A percentile compares a stretch with the other conserved stretches of the same genome.
phyloP scores from a whole-genome alignment of 2,113 vertebrate species.

The Rana temporaria region DNA sequence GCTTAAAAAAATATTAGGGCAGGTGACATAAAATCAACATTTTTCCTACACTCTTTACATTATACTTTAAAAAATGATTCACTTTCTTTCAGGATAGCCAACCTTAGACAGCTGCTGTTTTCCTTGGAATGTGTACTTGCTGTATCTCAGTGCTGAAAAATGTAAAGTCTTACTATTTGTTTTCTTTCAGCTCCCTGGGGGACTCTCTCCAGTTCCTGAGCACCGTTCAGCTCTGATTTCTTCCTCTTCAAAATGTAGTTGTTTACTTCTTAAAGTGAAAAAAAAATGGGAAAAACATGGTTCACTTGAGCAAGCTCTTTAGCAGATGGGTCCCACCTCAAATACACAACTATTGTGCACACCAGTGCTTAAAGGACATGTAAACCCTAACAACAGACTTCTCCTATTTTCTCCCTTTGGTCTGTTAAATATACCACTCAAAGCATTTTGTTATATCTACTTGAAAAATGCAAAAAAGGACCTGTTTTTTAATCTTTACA shows the following conservation, averaged over 20 bases:
- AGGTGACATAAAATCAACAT: constrained; percentile 10
- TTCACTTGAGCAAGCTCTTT: too few species aligned
- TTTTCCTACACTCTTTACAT: constrained; percentile 12
- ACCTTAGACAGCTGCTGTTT: constrained; percentile 18
- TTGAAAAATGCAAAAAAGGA: too few species aligned
- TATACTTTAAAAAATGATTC: not conserved
- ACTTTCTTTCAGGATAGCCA: not conserved
- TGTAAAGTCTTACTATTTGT: constrained; percentile 23
- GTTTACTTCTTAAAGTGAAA: not conserved
- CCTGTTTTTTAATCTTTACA: too few species aligned
- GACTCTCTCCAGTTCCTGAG: constrained; percentile 25
- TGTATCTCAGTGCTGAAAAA: constrained; percentile 26
- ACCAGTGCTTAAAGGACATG: too few species aligned
- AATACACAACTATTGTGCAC: too few species aligned
- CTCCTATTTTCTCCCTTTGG: too few species aligned
- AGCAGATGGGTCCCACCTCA: too few species aligned
- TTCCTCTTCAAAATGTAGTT: not conserved
- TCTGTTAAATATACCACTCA: too few species aligned
- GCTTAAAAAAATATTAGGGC: too few species aligned
- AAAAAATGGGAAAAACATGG: not conserved
- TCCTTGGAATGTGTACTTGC: not conserved
- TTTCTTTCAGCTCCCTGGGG: not conserved
- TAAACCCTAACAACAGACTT: too few species aligned
- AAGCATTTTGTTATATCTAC: too few species aligned
- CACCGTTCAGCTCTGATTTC: not conserved